These are phyloP conservation scores for Cremastobaeus sp. DNA, from an alignment of 2,888 invertebrate genomes.

Conservation along the genomic window DNA sequence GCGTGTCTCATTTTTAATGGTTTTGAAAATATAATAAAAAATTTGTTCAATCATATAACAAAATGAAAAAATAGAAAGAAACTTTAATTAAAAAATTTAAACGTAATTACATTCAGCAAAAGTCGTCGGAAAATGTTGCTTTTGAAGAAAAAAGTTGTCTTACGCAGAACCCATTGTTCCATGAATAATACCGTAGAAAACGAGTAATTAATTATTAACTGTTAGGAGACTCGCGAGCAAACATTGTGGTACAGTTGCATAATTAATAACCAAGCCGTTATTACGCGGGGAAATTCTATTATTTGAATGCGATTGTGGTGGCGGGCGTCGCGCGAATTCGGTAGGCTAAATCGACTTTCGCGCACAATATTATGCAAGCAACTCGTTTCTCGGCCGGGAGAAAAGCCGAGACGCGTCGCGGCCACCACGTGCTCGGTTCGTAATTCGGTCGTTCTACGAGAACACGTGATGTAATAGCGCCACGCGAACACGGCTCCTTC, in stretches of 20 bases:
- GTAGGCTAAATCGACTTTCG: conserved; percentile 66
- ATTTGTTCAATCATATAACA: too few relatives aligned
- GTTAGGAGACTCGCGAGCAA: conserved; percentile 2
- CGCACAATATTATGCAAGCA: conserved; percentile 70
- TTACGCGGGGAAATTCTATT: conserved; percentile 46
- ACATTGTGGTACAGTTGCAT: conserved; percentile 2
- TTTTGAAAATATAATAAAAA: too few relatives aligned
- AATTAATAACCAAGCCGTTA: conserved; percentile 16
- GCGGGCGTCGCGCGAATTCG: conserved; percentile 55
- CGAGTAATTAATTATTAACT: too few relatives aligned
- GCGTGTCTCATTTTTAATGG: too few relatives aligned
- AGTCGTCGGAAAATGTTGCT: too few relatives aligned
- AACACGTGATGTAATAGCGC: conserved; percentile 18
- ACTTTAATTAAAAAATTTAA: too few relatives aligned
- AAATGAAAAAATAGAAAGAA: too few relatives aligned
- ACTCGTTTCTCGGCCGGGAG: conserved; percentile 67
- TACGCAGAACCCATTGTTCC: too few relatives aligned
- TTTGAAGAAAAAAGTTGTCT: too few relatives aligned
- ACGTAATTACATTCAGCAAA: too few relatives aligned
- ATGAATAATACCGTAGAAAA: too few relatives aligned
- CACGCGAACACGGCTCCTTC: not conserved
- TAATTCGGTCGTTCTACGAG: conserved; percentile 26
- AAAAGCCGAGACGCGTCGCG: conserved; percentile 53
- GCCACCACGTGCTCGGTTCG: conserved; percentile 35
- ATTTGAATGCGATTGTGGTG: conserved; percentile 57